Percentiles rank a stretch among this genome's conserved stretches.
These are phyloP conservation scores for Lanius ludovicianus DNA, from an alignment of 2,113 vertebrate species.

Conservation along the genomic window DNA sequence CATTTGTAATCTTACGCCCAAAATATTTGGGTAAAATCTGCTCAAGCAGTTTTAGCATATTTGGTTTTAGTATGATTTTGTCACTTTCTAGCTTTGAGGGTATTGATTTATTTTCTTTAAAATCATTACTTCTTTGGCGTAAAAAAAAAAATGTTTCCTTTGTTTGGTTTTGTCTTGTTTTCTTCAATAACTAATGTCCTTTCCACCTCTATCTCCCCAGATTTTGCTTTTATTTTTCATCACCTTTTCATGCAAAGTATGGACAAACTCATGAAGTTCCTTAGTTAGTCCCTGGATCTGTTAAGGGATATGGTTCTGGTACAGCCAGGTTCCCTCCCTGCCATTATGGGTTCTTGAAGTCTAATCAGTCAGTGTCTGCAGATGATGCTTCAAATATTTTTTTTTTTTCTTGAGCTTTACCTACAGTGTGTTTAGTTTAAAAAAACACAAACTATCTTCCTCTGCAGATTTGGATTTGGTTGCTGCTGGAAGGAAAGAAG, in stretches of 20 bases:
- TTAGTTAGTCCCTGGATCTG: neutral
- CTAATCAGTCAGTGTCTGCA: neutral
- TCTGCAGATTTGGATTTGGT: neutral
- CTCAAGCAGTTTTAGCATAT: neutral
- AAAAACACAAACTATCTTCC: neutral
- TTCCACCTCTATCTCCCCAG: accelerated
- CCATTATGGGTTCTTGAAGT: neutral
- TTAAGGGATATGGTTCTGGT: neutral
- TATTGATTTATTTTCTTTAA: neutral
- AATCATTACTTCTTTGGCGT: neutral
- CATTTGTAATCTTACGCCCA: neutral
- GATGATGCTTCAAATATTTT: neutral
- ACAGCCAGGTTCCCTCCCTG: neutral
- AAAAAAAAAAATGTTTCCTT: neutral
- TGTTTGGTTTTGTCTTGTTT: neutral
- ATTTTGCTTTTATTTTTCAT: neutral
- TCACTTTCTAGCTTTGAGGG: neutral
- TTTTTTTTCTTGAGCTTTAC: neutral
- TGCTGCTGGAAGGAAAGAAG: neutral
- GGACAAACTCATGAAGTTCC: neutral
- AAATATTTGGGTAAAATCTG: neutral
- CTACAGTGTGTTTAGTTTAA: neutral
- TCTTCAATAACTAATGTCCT: neutral
- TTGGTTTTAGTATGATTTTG: neutral
- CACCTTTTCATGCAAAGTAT: neutral